These are phyloP conservation scores for Desmophyllum pertusum DNA, from an alignment of 92 coral and sea anemone species.

Conservation along the genomic window DNA sequence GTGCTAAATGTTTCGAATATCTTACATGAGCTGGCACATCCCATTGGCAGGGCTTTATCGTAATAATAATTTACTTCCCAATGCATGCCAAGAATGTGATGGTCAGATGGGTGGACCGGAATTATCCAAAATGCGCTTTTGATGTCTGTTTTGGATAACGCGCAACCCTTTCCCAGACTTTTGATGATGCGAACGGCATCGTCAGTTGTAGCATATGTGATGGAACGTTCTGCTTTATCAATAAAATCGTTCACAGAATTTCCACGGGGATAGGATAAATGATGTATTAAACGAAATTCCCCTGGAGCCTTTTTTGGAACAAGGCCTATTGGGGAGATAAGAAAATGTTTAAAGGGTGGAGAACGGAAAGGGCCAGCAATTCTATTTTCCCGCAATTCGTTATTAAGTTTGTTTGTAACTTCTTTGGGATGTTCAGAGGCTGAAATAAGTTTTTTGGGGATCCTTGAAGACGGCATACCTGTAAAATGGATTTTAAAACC, in stretches of 20 bases:
- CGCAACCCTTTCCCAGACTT: conserved; percentile 33
- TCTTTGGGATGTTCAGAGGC: conserved; percentile 41
- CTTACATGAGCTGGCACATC: conserved; percentile 41
- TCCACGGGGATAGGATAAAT: conserved; percentile 21
- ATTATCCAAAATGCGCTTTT: too few species aligned
- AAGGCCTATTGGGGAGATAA: too few species aligned
- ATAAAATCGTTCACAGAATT: conserved; percentile 27
- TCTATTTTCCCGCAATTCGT: conserved; percentile 42
- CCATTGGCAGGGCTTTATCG: conserved; percentile 53
- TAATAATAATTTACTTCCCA: conserved; percentile 45
- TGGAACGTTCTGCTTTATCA: conserved; percentile 5
- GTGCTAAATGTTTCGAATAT: conserved; percentile 58
- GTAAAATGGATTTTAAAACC: conserved; percentile 40
- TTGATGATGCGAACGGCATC: conserved; percentile 21
- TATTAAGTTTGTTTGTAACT: conserved; percentile 30
- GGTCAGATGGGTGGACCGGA: conserved; percentile 47
- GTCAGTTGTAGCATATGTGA: conserved; percentile 31
- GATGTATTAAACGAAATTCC: too few species aligned
- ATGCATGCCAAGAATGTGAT: conserved; percentile 45
- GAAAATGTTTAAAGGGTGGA: too few species aligned
- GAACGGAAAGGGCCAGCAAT: conserved; percentile 26
- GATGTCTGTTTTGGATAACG: conserved; percentile 57
- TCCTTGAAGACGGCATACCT: conserved; percentile 10
- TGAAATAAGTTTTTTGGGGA: conserved; percentile 21
- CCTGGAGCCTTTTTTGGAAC: too few species aligned